Conservation (phyloP, 1,140 invertebrate species). For the Neodiprion lecontei region DNA sequence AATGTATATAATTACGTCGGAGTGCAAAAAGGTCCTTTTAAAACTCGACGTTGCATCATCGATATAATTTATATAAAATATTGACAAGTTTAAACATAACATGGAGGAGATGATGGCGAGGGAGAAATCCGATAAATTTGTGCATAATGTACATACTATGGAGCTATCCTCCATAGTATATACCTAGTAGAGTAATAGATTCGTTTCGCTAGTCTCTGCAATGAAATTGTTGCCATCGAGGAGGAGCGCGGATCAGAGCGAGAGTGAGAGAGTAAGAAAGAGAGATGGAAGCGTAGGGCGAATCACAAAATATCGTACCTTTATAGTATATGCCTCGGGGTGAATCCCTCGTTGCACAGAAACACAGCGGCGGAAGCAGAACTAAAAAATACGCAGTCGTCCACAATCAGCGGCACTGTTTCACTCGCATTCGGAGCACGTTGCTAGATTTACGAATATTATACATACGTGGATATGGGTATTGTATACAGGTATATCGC, state of each 20-base stretch:
- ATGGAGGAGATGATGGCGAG: no score
- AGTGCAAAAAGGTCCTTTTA: no score
- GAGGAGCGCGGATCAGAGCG: not conserved
- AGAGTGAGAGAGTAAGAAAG: not conserved
- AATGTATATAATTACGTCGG: no score
- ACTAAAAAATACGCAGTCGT: not conserved
- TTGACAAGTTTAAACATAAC: no score
- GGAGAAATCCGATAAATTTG: no score
- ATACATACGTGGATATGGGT: not conserved
- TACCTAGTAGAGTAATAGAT: no score
- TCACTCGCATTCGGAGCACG: not conserved
- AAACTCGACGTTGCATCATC: no score
- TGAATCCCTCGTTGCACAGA: not conserved
- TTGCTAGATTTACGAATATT: not conserved
- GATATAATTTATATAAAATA: no score
- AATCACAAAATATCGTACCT: not conserved
- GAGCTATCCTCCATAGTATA: no score
- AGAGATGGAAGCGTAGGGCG: not conserved
- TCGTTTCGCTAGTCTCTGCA: no score
- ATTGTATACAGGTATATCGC: not conserved
- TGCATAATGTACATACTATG: no score
- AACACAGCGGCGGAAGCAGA: not conserved
- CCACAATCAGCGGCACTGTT: not conserved
- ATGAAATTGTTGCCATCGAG: not conserved
- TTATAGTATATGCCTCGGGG: no score